Conservation (phyloP, 1,140 invertebrate species). For the Drosophila suzukii region DNA sequence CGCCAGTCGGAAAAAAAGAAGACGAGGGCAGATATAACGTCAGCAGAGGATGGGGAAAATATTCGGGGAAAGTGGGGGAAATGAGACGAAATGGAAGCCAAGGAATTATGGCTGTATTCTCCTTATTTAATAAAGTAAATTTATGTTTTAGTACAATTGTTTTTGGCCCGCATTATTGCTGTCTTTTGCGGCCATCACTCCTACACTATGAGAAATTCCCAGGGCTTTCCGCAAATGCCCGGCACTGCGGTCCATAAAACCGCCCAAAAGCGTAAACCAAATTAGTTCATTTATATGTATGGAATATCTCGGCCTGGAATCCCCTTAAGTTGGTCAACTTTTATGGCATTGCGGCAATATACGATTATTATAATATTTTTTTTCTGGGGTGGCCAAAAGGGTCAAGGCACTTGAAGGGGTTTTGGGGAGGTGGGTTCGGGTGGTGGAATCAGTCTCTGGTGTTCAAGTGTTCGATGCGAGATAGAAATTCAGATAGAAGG, state of each 20-base stretch:
- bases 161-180: constrained; percentile 28
- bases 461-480: constrained; percentile 29
- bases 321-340: constrained; percentile 63
- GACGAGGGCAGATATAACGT: constrained; percentile 47
- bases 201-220: constrained; percentile 76
- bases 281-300: constrained; percentile 75
- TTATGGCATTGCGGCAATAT: constrained; percentile 72
- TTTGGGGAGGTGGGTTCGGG: background rate
- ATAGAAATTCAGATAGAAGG: constrained; percentile 30
- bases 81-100: constrained; percentile 67
- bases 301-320: constrained; percentile 20
- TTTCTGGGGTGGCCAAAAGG: constrained; percentile 29
- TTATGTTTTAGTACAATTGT: constrained; percentile 69
- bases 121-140: constrained; percentile 78
- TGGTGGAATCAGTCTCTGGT: constrained; percentile 11
- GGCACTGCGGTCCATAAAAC: constrained; percentile 60
- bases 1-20: constrained; percentile 51
- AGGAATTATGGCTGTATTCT: constrained; percentile 77
- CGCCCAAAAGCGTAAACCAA: constrained; percentile 55
- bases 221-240: constrained; percentile 33
- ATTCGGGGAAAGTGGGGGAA: constrained; percentile 32
- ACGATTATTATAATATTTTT: constrained; percentile 31
- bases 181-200: constrained; percentile 25
- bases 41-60: constrained; percentile 26
- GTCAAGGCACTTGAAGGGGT: constrained; percentile 31